Percentiles rank a stretch among this genome's conserved stretches.
phyloP scores from a whole-genome alignment of 2,113 vertebrate species.

The Chloebia gouldiae region DNA sequence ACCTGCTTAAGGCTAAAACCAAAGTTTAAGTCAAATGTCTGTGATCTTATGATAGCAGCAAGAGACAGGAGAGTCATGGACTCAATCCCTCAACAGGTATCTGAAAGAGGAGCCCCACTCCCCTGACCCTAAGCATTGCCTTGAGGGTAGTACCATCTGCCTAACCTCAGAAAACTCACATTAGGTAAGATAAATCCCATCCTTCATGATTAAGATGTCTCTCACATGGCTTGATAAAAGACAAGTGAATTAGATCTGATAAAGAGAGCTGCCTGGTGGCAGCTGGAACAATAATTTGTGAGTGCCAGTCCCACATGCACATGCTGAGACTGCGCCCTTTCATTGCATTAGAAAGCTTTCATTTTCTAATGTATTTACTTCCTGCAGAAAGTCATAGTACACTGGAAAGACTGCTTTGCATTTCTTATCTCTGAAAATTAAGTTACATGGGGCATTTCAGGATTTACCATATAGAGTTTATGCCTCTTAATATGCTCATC shows the following conservation, averaged over 20 bases:
- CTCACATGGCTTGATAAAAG: not conserved
- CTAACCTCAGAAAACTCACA: not conserved
- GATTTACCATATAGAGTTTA: not conserved
- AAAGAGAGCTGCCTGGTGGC: not conserved
- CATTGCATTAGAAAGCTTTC: slow-evolving; percentile 9
- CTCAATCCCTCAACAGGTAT: not conserved
- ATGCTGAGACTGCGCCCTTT: not conserved
- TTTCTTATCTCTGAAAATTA: slow-evolving; percentile 19
- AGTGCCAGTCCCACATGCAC: not conserved
- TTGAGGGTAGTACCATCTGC: not conserved
- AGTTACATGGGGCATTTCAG: not conserved
- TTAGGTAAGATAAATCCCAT: not conserved
- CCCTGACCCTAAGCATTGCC: not conserved
- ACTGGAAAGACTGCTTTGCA: not conserved
- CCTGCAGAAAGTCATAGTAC: not conserved
- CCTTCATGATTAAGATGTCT: not conserved
- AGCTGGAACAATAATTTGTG: not conserved
- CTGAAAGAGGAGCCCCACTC: not conserved
- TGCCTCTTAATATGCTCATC: not conserved
- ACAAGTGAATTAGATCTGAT: not conserved
- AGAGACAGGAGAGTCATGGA: not conserved
- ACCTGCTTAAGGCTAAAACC: not conserved
- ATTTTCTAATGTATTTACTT: slow-evolving; percentile 1
- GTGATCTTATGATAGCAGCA: not conserved
- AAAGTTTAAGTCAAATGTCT: not conserved